phyloP scores from a whole-genome alignment of 2,888 invertebrate genomes.

The Drosophila suboccidentalis region DNA sequence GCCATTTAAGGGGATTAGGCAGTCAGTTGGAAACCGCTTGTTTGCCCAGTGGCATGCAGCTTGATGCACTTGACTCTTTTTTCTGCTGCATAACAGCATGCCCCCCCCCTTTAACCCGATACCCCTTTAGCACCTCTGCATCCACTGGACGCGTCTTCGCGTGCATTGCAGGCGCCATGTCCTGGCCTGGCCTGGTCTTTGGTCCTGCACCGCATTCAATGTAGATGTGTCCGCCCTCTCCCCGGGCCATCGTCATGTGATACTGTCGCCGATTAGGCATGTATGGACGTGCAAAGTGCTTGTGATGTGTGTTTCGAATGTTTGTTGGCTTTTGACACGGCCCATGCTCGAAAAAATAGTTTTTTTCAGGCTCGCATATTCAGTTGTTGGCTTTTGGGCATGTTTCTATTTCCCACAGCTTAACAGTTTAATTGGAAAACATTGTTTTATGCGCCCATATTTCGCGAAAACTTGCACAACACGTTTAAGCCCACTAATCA shows the following conservation, averaged over 20 bases:
- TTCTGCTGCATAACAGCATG: slow-evolving; percentile 45
- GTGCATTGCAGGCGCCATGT: slow-evolving; percentile 30
- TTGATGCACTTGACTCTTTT: slow-evolving; percentile 76
- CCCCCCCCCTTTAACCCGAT: background rate
- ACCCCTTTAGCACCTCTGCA: background rate
- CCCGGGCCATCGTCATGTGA: slow-evolving; percentile 55
- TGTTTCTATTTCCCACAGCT: slow-evolving; percentile 60
- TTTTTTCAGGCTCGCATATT: slow-evolving; percentile 48
- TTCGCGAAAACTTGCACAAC: background rate
- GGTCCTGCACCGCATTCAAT: slow-evolving; percentile 26
- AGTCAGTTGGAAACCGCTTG: slow-evolving; percentile 81
- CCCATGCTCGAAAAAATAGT: slow-evolving; percentile 43
- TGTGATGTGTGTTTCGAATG: slow-evolving; percentile 71
- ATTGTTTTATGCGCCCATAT: slow-evolving; percentile 37
- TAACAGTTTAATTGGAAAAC: slow-evolving; percentile 67
- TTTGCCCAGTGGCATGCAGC: slow-evolving; percentile 80
- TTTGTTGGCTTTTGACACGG: slow-evolving; percentile 75
- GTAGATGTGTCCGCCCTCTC: slow-evolving; percentile 10
- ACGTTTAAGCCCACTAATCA: background rate
- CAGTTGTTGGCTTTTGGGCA: slow-evolving; percentile 19
- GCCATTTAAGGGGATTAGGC: slow-evolving; percentile 80
- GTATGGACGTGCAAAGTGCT: slow-evolving; percentile 76
- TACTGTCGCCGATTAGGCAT: slow-evolving; percentile 79
- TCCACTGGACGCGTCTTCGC: slow-evolving; percentile 13
- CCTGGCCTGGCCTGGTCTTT: slow-evolving; percentile 8